A percentile compares a stretch with the other conserved stretches of the same genome.
phyloP scores from a whole-genome alignment of 2,888 invertebrate genomes.

The Campoplex nolae region DNA sequence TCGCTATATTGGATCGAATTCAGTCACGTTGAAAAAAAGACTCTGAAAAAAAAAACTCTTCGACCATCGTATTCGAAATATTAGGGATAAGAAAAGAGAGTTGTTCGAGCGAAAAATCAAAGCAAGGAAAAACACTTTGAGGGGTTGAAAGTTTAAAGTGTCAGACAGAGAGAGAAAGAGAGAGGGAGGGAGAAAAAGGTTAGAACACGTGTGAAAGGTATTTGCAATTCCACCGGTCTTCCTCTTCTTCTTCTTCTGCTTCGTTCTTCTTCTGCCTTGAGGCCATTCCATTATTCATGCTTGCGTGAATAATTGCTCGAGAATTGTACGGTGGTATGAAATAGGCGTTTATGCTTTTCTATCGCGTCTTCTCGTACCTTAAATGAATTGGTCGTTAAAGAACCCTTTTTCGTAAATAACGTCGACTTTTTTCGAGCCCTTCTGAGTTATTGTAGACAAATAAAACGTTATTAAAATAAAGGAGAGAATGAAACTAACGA shows the following conservation, averaged over 20 bases:
- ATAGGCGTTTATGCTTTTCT: not conserved
- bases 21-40: not conserved
- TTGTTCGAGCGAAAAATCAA: constrained; percentile 32
- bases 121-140: constrained; percentile 28
- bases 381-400: not conserved
- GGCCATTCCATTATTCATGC: constrained; percentile 60
- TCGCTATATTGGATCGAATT: not conserved
- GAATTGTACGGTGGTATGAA: constrained; percentile 47
- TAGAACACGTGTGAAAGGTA: constrained; percentile 24
- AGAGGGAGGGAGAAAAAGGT: not conserved
- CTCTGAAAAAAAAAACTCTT: not conserved
- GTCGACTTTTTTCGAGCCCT: not conserved
- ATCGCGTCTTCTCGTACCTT: not conserved
- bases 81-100: not conserved
- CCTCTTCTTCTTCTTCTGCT: not conserved
- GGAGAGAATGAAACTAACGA: not conserved
- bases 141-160: constrained; percentile 24
- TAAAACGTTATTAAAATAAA: not conserved
- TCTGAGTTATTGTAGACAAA: not conserved
- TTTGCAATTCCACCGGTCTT: constrained; percentile 50
- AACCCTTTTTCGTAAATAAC: not conserved
- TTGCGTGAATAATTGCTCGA: constrained; percentile 54
- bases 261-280: not conserved
- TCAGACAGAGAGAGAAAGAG: not conserved
- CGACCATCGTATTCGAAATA: not conserved